Percentiles rank a stretch among this genome's conserved stretches.
These are phyloP conservation scores for Sussaba pulchella DNA, from an alignment of 2,888 invertebrate genomes.

Conservation along the genomic window DNA sequence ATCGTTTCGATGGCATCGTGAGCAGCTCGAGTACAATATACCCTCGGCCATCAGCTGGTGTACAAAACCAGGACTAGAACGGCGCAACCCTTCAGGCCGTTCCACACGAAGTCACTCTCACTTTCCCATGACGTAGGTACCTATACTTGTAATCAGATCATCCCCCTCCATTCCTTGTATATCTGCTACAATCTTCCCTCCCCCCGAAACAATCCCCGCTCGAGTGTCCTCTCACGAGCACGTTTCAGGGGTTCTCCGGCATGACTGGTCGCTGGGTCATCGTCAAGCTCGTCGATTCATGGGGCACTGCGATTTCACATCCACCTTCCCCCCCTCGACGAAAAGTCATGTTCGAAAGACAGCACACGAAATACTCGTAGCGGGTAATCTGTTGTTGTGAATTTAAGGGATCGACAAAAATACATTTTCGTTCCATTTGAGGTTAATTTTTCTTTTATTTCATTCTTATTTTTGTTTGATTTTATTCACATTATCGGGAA, in stretches of 20 bases:
- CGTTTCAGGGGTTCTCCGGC: constrained; percentile 4
- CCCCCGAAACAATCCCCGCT: no score
- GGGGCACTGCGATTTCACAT: no score
- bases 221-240: constrained; percentile 51
- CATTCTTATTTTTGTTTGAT: no score
- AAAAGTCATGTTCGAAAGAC: no score
- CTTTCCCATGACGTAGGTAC: constrained; percentile 83
- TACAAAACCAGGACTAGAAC: constrained; percentile 26
- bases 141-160: constrained; percentile 81
- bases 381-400: no score
- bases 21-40: constrained; percentile 65
- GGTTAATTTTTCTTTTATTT: no score
- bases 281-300: not conserved
- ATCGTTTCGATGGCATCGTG: constrained; percentile 72
- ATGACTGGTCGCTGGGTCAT: not conserved
- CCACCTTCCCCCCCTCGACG: no score
- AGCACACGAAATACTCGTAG: no score
- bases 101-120: constrained; percentile 70
- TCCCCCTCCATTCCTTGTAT: constrained; percentile 63
- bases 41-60: constrained; percentile 13
- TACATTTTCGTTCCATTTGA: no score
- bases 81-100: constrained; percentile 52
- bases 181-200: constrained; percentile 32
- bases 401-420: no score
- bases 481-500: no score